Evolutionary conservation across 1,140 invertebrate species (phyloP), one percentile per base, ranked within the genome.

Genomic region (Brachionus plicatilis): DNA sequence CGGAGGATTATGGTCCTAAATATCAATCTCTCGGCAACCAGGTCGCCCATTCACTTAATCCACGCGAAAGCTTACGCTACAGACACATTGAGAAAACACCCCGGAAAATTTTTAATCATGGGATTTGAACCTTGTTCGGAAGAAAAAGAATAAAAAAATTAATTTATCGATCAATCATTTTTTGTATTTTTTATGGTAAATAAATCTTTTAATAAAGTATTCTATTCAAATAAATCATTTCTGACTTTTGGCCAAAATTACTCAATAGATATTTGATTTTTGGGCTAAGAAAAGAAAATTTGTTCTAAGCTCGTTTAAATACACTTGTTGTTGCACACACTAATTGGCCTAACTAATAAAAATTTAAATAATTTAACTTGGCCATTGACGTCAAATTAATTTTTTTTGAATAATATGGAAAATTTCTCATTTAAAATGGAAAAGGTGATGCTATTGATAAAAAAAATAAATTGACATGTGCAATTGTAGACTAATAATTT

Each of bases 161-260:
- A 60, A 60, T 60, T 60, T 60, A 60, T 60, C 53, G 53, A 60
- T 60, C n/a, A 60, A 60, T 60, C 53, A 60, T 60, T 60, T 60
- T 60, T 17, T 56, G 11, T 47, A 14, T 56, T 20, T 60, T 27
- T 20, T 60, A 24, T 60, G 53, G n/a, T 60, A 60, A 60, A 60
- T 60, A 60, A 60, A 60, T 60, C 53, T 60, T 60, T 60, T 60
- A 60, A 60, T 60, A 60, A 60, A 60, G 53, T 60, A 60, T 60
- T 60, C 53, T 60, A 60, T 20, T 60, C 53, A 60, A 20, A 60
- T 60, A 60, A 60, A 60, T 60, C 53, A 60, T 60, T 60, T 60
- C 20, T n/a, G 11, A 14, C 17, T 53, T 53, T 53, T 53, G 47
- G 4, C 53, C 20, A 60, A 60, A 60, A 60, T 60, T 60, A 60